Evolutionary conservation across 2,888 invertebrate genomes (phyloP).

Genomic region (Theodoxus fluviatilis): DNA sequence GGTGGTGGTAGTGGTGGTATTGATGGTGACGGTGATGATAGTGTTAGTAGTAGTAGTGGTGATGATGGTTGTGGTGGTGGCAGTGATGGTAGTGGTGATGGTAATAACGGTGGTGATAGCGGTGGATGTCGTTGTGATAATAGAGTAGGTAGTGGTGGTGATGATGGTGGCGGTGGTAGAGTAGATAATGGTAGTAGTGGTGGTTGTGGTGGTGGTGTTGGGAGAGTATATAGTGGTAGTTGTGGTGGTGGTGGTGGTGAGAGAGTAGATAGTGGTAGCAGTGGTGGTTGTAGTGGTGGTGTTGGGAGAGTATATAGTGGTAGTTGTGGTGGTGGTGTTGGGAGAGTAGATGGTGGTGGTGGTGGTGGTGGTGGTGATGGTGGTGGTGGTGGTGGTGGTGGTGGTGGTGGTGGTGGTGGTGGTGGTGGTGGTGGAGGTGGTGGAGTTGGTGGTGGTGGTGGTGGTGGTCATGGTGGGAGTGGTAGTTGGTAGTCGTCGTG

Average conservation of each 20-base stretch:
- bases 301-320: not conserved
- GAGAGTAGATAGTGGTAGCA: not conserved
- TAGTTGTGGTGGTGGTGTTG: not conserved
- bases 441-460: not conserved
- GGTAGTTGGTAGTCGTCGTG: too few relatives aligned
- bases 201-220: not conserved
- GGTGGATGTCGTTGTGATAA: not conserved
- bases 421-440: not conserved
- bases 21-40: not conserved
- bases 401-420: not conserved
- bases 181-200: not conserved
- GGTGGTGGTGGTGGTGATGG: not conserved
- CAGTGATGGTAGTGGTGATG: not conserved
- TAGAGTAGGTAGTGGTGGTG: not conserved
- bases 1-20: not conserved
- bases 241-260: not conserved
- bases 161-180: not conserved
- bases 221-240: not conserved
- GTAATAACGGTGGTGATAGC: not conserved
- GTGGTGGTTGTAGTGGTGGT: not conserved
- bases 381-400: not conserved
- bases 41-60: not conserved
- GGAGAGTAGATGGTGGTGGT: not conserved
- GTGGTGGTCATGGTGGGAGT: not conserved
- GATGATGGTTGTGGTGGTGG: not conserved